A percentile compares a stretch with the other conserved stretches of the same genome.
These are phyloP conservation scores for Hypsibius dujardini DNA, from an alignment of 1,140 invertebrate species.

Conservation along the genomic window DNA sequence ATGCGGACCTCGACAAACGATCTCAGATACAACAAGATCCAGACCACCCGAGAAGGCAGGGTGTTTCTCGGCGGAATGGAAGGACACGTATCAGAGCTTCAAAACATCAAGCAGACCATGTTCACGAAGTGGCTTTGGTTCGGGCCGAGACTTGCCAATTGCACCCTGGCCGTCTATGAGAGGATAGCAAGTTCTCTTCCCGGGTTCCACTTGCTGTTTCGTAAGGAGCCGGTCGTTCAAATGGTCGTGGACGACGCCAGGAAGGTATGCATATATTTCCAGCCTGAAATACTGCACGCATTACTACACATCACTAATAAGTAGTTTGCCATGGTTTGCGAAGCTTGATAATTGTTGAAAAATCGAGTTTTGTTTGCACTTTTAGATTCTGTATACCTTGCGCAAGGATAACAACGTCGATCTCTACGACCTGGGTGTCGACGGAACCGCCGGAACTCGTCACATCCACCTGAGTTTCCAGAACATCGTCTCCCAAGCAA, in stretches of 20 bases:
- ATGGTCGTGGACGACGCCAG: slow-evolving; percentile 11
- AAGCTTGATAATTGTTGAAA: neutral
- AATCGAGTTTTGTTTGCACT: neutral
- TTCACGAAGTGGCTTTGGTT: slow-evolving; percentile 15
- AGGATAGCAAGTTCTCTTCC: neutral
- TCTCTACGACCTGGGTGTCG: slow-evolving; percentile 4
- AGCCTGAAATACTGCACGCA: neutral
- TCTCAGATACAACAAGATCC: neutral
- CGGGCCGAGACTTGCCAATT: slow-evolving; percentile 6
- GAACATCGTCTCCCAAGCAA: slow-evolving; percentile 8
- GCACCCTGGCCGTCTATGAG: slow-evolving; percentile 16
- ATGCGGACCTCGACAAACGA: slow-evolving; percentile 8
- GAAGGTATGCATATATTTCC: neutral
- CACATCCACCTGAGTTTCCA: slow-evolving; percentile 15
- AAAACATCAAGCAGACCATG: slow-evolving; percentile 15
- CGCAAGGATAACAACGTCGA: slow-evolving; percentile 13
- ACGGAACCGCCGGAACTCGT: neutral
- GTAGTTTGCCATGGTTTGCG: neutral
- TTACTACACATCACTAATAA: neutral
- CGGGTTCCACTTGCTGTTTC: slow-evolving; percentile 1
- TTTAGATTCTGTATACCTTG: slow-evolving; percentile 4
- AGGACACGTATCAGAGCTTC: neutral
- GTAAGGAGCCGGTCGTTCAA: slow-evolving; percentile 10
- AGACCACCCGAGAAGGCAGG: neutral
- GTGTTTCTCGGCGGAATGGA: slow-evolving; percentile 8